Percentiles rank a stretch among this genome's conserved stretches.
Conservation (phyloP, 2,113 vertebrate genomes). For the Hyperopisus bebe region DNA sequence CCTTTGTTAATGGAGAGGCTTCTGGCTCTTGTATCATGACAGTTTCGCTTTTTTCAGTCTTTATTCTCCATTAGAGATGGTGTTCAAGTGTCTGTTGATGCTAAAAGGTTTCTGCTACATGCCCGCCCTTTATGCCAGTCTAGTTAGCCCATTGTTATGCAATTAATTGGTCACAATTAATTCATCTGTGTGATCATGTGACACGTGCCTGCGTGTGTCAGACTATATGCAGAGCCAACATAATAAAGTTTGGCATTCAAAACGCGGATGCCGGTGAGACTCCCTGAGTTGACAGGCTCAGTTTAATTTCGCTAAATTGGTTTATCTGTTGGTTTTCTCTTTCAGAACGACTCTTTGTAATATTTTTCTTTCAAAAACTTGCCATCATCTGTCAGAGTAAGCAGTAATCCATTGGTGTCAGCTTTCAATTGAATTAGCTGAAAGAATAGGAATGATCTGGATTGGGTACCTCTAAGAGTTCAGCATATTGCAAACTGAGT, state of each 20-base stretch:
- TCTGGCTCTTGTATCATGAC: neutral
- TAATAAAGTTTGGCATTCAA: neutral
- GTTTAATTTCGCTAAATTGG: neutral
- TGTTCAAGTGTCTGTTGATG: neutral
- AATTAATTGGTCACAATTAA: neutral
- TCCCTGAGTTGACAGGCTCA: neutral
- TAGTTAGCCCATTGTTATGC: neutral
- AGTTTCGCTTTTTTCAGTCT: neutral
- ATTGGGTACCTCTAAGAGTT: neutral
- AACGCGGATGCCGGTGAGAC: neutral
- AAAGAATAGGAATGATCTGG: neutral
- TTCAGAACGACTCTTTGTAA: neutral
- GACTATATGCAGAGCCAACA: neutral
- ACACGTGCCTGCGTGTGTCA: neutral
- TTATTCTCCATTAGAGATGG: neutral
- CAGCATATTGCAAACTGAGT: neutral
- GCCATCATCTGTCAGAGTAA: neutral
- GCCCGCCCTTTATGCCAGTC: neutral
- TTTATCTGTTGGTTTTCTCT: neutral
- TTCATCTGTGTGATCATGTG: neutral
- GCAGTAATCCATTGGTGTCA: constrained; percentile 6
- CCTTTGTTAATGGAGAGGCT: neutral
- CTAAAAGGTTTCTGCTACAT: neutral
- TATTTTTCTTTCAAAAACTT: neutral
- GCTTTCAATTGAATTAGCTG: neutral